These are phyloP conservation scores for Scomber scombrus DNA, from an alignment of 2,113 vertebrate genomes.

Conservation along the genomic window DNA sequence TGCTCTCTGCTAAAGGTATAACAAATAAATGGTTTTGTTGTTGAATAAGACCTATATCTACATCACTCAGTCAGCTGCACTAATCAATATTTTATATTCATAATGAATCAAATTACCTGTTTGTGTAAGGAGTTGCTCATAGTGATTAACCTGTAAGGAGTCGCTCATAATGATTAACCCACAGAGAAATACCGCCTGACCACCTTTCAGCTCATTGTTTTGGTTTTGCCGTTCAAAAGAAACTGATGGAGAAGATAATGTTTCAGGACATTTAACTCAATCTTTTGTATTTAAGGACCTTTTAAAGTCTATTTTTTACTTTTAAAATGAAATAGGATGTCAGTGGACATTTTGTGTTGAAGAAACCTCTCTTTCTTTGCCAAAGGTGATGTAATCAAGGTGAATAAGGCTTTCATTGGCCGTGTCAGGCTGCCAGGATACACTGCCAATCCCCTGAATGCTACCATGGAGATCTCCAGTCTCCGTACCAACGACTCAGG, in stretches of 20 bases:
- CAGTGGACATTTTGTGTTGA: conserved; percentile 21
- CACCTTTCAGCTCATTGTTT: conserved; percentile 3
- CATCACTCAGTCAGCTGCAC: neutral
- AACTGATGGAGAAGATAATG: neutral
- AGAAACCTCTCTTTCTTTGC: conserved; percentile 81
- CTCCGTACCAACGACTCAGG: conserved; percentile 92
- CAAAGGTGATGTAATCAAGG: conserved; percentile 90
- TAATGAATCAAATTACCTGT: neutral
- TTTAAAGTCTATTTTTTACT: conserved; percentile 17
- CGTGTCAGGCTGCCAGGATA: conserved; percentile 89
- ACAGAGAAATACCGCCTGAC: neutral
- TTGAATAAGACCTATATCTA: neutral
- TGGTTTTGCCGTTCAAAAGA: neutral
- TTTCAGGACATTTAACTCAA: neutral
- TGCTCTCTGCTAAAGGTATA: conserved; percentile 90
- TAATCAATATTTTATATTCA: conserved; percentile 12
- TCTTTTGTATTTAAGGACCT: neutral
- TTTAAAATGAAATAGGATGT: conserved; percentile 10
- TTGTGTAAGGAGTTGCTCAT: neutral
- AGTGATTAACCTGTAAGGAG: neutral
- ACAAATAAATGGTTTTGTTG: neutral
- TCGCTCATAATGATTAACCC: neutral
- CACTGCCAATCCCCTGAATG: conserved; percentile 85
- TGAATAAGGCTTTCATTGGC: conserved; percentile 90
- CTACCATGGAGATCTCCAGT: conserved; percentile 87